Evolutionary conservation across 2,113 vertebrate species (phyloP), one percentile per base, ranked within the genome.

Genomic region (Ceyx cyanopectus): DNA sequence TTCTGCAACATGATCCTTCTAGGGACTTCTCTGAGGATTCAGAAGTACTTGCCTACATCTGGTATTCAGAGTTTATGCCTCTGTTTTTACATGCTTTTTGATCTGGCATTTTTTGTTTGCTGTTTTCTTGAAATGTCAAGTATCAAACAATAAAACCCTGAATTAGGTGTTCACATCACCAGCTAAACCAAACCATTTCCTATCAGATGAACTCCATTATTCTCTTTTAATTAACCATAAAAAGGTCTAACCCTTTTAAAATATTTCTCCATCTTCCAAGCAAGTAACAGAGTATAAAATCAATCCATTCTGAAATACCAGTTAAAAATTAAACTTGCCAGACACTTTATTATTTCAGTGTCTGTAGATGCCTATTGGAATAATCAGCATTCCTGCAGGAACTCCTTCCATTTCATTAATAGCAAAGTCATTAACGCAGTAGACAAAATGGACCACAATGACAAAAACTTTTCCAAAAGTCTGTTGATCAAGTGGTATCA

Each of bases 251-350:
- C 29, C 14, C 14, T 4, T 69, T 34, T 58, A 37, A 96, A 92
- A 94, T 16, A 66, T 41, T 82, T 51, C 67, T 57, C 58, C 56
- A 91, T 92, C 74, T 92, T 60, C 54, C 63, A 73, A 43, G 41
- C 57, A 81, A 69, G 62, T 43, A 87, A 79, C 29, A 62, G 27
- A 77, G 30, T 37, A 84, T 32, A 93, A 92, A 62, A 87, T 73
- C 46, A 81, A 87, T 75, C 69, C 58, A 50, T 50, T 72, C 56
- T 48, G 37, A 89, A 96, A 70, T 19, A 6, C 15, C 43, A 43
- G 65, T 77, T 87, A 79, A 85, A 93, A 68, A 11, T 43, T n/a
- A 76, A 87, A 62, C 58, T 89, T 92, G 32, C 40, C 50, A 87
- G 51, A 67, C 40, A 9, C 53, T 87, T 84, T 61, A 75, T 62